phyloP scores from a whole-genome alignment of 1,140 invertebrate genomes.

The Lordiphosa clarofinis region DNA sequence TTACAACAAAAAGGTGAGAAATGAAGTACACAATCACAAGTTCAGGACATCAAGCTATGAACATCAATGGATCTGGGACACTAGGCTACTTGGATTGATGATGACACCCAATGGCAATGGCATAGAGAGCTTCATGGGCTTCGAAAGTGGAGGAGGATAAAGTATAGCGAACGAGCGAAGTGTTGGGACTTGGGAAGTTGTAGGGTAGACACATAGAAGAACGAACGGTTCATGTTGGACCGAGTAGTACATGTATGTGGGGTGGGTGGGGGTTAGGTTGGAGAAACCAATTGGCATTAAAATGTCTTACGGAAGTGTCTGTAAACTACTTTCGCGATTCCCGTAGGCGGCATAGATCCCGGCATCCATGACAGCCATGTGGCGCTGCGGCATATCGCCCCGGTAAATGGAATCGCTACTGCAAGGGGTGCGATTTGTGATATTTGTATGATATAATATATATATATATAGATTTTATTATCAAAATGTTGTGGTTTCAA shows the following conservation, averaged over 20 bases:
- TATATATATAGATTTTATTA: conserved; percentile 15
- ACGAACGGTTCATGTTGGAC: not conserved
- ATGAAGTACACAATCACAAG: not conserved
- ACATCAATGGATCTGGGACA: not conserved
- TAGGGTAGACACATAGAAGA: not conserved
- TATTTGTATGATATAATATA: conserved; percentile 16
- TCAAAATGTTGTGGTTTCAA: conserved; percentile 8
- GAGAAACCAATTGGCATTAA: conserved; percentile 25
- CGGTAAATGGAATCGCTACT: conserved; percentile 82
- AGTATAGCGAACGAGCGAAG: not conserved
- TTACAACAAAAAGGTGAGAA: too few species aligned
- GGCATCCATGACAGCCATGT: conserved; percentile 57
- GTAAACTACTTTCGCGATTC: conserved; percentile 55
- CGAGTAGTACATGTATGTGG: not conserved
- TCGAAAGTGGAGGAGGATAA: too few species aligned
- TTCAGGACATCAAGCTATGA: not conserved
- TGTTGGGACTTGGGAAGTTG: not conserved
- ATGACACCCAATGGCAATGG: too few species aligned
- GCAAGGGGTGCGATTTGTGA: conserved; percentile 32
- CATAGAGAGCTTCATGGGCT: too few species aligned
- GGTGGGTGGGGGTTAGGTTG: conserved; percentile 8
- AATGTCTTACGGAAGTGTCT: conserved; percentile 59
- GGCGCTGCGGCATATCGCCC: conserved; percentile 82
- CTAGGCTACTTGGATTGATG: too few species aligned
- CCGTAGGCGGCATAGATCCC: conserved; percentile 53